Percentiles rank a stretch among this genome's conserved stretches.
These are phyloP conservation scores for Metalampra italica DNA, from an alignment of 2,888 invertebrate genomes.

Conservation along the genomic window DNA sequence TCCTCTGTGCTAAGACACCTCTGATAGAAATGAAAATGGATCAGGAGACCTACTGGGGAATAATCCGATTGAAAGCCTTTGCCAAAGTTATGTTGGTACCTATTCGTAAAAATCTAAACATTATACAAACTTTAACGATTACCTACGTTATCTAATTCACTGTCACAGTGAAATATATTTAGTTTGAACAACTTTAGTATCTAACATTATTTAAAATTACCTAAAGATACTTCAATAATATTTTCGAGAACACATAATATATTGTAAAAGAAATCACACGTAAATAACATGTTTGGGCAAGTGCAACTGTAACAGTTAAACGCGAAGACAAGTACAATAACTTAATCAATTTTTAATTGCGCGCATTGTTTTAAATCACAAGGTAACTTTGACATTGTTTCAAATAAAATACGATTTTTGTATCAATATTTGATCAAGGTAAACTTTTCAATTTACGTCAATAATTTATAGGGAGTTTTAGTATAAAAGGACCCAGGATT, in stretches of 20 bases:
- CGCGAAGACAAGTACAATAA: constrained; percentile 27
- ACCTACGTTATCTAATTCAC: too few species aligned
- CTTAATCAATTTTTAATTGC: constrained; percentile 45
- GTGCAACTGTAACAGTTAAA: constrained; percentile 11
- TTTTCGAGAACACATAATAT: background rate
- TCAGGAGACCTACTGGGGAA: too few species aligned
- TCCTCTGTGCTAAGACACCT: too few species aligned
- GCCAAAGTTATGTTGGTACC: too few species aligned
- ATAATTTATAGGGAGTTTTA: constrained; percentile 17
- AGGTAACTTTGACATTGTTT: constrained; percentile 38
- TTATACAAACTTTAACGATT: too few species aligned
- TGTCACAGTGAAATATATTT: too few species aligned
- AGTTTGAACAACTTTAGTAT: too few species aligned
- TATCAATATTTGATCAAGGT: constrained; percentile 37
- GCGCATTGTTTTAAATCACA: constrained; percentile 46
- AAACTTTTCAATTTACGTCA: constrained; percentile 27
- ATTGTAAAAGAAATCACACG: background rate
- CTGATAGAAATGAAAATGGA: too few species aligned
- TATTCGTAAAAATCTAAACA: too few species aligned
- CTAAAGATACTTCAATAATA: background rate
- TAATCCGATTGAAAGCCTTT: too few species aligned
- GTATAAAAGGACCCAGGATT: constrained; percentile 50
- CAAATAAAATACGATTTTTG: constrained; percentile 31
- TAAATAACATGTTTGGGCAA: constrained; percentile 4
- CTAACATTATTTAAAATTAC: too few species aligned